A percentile compares a stretch with the other conserved stretches of the same genome.
Conservation (phyloP, 2,888 invertebrate species). For the Leptarthrus brevirostris region DNA sequence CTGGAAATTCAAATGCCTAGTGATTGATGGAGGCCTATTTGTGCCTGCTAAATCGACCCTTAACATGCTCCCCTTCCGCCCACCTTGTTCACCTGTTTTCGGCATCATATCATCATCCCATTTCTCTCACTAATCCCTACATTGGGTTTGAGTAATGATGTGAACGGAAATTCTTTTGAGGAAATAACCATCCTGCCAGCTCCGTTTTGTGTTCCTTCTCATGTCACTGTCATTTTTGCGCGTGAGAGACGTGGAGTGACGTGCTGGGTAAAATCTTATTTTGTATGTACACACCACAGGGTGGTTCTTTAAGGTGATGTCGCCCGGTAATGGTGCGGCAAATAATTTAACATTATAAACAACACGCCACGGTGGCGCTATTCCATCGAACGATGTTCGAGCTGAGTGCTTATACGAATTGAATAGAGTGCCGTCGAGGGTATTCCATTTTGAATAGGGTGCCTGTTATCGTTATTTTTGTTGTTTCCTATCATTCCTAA, state of each 20-base stretch:
- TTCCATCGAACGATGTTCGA: constrained; percentile 37
- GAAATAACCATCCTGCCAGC: background rate
- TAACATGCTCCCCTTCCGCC: background rate
- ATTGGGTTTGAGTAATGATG: constrained; percentile 46
- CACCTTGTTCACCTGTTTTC: constrained; percentile 29
- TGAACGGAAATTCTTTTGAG: constrained; percentile 43
- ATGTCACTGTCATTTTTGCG: background rate
- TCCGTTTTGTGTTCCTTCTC: background rate
- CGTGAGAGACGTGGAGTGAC: background rate
- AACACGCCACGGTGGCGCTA: constrained; percentile 23
- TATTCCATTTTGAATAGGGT: background rate
- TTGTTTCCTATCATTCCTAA: constrained; percentile 19
- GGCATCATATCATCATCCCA: constrained; percentile 11
- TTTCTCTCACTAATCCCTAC: constrained; percentile 25
- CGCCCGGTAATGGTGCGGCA: constrained; percentile 46
- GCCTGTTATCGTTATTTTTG: constrained; percentile 3
- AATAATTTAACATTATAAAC: constrained; percentile 47
- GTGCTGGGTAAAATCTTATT: background rate
- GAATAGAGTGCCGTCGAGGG: constrained; percentile 20
- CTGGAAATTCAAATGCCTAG: constrained; percentile 36
- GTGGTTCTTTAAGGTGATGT: constrained; percentile 39
- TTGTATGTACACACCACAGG: background rate
- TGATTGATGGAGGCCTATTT: constrained; percentile 43
- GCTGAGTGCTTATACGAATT: constrained; percentile 27
- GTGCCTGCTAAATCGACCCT: constrained; percentile 44